A percentile compares a stretch with the other conserved stretches of the same genome.
Conservation (phyloP, 2,113 vertebrate species). For the Coregonus clupeaformis region DNA sequence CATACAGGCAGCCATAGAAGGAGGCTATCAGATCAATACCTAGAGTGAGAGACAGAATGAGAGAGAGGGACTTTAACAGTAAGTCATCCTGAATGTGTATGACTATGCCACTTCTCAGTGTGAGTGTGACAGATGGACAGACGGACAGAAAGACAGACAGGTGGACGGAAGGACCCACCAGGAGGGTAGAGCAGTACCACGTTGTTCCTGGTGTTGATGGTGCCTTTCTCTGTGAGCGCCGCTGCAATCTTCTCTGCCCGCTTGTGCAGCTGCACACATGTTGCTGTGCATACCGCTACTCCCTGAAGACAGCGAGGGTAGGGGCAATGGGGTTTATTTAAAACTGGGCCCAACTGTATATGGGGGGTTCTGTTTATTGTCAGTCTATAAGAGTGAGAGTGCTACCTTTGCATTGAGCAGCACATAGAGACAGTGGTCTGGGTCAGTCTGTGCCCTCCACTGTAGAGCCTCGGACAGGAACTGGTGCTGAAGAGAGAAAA, state of each 20-base stretch:
- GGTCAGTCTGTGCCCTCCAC: constrained; percentile 93
- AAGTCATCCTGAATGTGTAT: neutral
- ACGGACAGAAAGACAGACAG: neutral
- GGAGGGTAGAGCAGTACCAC: constrained; percentile 96
- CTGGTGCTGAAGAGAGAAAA: constrained; percentile 81
- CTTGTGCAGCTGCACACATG: constrained; percentile 94
- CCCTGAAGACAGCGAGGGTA: constrained; percentile 72
- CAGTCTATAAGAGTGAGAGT: neutral
- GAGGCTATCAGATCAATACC: constrained; percentile 94
- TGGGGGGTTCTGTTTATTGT: neutral
- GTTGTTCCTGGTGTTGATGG: constrained; percentile 96
- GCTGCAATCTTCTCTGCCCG: constrained; percentile 92
- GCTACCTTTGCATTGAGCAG: constrained; percentile 93
- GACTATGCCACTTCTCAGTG: neutral
- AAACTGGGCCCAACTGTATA: neutral
- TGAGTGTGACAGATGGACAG: constrained; percentile 9
- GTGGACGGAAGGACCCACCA: constrained; percentile 66
- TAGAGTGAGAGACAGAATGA: constrained; percentile 40
- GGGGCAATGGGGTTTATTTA: neutral
- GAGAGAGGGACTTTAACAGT: neutral
- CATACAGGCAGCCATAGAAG: constrained; percentile 94
- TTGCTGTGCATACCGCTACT: constrained; percentile 87
- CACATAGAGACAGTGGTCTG: constrained; percentile 92
- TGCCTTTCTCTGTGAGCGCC: constrained; percentile 90
- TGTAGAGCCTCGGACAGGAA: constrained; percentile 92